Evolutionary conservation across 1,140 invertebrate genomes (phyloP).

Genomic region (Tetramorium parvispinum): DNA sequence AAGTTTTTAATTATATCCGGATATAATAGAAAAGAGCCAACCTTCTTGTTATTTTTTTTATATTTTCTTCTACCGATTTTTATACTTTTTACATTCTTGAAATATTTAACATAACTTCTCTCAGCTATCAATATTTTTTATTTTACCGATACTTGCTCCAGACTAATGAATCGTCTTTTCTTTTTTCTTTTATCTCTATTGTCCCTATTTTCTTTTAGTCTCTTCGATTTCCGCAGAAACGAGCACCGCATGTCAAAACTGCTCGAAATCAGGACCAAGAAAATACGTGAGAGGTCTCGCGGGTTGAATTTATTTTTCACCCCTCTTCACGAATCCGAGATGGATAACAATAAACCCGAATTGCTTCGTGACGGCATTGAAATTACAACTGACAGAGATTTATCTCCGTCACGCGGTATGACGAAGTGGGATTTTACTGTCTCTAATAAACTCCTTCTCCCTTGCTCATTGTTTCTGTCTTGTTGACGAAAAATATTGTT

Average conservation of each 20-base stretch:
- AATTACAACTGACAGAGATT: slow-evolving; percentile 44
- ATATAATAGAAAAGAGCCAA: background rate
- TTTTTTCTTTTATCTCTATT: background rate
- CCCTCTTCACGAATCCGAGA: background rate
- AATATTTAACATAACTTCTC: slow-evolving; percentile 4
- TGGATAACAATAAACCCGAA: slow-evolving; percentile 31
- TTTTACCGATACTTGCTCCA: background rate
- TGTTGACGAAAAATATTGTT: background rate
- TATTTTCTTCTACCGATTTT: background rate
- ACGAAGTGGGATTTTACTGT: background rate
- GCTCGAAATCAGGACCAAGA: slow-evolving; percentile 28
- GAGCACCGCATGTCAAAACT: background rate
- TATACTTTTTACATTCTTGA: background rate
- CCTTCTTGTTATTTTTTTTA: background rate
- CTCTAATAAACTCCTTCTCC: slow-evolving; percentile 35
- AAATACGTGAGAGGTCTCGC: slow-evolving; percentile 15
- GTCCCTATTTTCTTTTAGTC: background rate
- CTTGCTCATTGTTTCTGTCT: background rate
- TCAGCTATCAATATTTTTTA: background rate
- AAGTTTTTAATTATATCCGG: background rate
- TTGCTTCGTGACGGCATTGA: background rate
- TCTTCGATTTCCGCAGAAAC: slow-evolving; percentile 17
- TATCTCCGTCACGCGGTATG: slow-evolving; percentile 50
- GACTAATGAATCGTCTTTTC: background rate
- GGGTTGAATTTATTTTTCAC: slow-evolving; percentile 51